These are phyloP conservation scores for Nomada flava DNA, from an alignment of 2,888 invertebrate species.

Conservation along the genomic window DNA sequence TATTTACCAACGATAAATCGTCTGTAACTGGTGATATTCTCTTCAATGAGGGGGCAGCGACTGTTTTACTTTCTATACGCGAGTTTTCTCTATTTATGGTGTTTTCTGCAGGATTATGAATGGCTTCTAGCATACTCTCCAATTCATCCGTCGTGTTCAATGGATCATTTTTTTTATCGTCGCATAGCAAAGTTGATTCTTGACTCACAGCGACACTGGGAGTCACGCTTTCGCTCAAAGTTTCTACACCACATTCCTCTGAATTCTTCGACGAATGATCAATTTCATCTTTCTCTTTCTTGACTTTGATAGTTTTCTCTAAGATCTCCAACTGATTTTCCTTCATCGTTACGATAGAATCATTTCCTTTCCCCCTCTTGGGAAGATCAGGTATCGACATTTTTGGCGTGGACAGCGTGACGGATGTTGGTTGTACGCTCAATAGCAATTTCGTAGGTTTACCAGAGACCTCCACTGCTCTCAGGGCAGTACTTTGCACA, in stretches of 20 bases:
- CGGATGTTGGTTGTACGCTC: constrained; percentile 75
- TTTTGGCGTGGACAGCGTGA: constrained; percentile 76
- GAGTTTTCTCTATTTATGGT: constrained; percentile 73
- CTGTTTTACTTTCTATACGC: constrained; percentile 68
- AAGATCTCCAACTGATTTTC: constrained; percentile 84
- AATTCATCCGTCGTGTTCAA: constrained; percentile 83
- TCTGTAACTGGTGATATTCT: constrained; percentile 82
- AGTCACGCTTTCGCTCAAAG: constrained; percentile 9
- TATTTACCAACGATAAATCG: constrained; percentile 82
- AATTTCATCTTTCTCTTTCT: constrained; percentile 75
- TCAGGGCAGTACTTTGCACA: constrained; percentile 37
- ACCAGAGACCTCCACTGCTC: constrained; percentile 25
- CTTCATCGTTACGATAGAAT: constrained; percentile 25
- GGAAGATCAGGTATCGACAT: constrained; percentile 76
- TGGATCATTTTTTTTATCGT: constrained; percentile 80
- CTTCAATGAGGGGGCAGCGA: constrained; percentile 75
- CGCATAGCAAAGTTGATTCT: constrained; percentile 49
- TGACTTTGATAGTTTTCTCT: constrained; percentile 83
- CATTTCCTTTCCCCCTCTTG: constrained; percentile 58
- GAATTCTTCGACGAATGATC: constrained; percentile 68
- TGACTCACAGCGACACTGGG: constrained; percentile 20
- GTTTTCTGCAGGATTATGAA: constrained; percentile 82
- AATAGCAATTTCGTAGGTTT: constrained; percentile 71
- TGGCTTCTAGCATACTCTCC: constrained; percentile 84
- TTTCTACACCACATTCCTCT: constrained; percentile 45